phyloP scores from a whole-genome alignment of 2,113 vertebrate species.

The Platanista minor region DNA sequence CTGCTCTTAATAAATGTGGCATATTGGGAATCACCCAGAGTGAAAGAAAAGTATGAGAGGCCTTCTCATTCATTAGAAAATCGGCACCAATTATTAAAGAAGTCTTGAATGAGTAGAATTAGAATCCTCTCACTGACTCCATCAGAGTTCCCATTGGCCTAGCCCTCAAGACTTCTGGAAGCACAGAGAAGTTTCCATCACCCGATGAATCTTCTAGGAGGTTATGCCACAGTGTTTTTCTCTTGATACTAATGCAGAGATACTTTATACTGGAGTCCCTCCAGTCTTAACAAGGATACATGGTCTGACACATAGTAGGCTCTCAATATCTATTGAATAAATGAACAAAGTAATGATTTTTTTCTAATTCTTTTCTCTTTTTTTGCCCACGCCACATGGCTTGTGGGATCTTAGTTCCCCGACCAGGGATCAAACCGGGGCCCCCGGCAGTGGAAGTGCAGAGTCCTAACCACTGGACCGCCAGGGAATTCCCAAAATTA shows the following conservation, averaged over 20 bases:
- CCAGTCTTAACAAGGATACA: background rate
- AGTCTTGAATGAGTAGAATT: background rate
- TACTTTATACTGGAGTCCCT: background rate
- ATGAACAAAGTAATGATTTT: background rate
- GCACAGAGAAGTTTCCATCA: background rate
- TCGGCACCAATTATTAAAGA: slow-evolving; percentile 11
- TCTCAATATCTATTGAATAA: background rate
- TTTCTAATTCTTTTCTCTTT: too few species aligned
- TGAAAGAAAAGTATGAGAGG: background rate
- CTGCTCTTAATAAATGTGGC: background rate
- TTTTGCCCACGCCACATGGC: too few species aligned
- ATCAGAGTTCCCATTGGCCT: background rate
- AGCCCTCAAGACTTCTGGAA: background rate
- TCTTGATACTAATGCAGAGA: background rate
- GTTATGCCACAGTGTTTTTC: background rate
- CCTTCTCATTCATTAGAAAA: slow-evolving; percentile 4
- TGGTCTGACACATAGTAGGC: background rate
- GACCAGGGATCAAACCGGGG: too few species aligned
- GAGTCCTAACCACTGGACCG: too few species aligned
- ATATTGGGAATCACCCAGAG: background rate
- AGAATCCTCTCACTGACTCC: background rate
- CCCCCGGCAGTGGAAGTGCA: too few species aligned
- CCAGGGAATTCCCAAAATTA: background rate
- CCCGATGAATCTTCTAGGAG: background rate
- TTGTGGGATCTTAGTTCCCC: too few species aligned